Evolutionary conservation across 2,797 vertebrate species (phyloP).

Genomic region (Mico argentatus): DNA sequence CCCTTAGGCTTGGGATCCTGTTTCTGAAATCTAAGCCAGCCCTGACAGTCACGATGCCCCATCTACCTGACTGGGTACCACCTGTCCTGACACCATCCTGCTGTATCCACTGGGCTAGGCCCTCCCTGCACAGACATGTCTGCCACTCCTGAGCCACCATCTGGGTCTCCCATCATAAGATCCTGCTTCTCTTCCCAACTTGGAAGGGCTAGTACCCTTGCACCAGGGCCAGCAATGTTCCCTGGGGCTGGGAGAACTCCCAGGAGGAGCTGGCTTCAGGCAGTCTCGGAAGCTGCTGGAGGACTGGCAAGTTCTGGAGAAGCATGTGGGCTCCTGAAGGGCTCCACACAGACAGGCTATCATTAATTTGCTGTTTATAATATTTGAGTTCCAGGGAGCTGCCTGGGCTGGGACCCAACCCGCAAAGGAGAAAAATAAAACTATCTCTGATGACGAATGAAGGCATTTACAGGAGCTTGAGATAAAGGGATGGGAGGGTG

Average conservation of each 20-base stretch:
- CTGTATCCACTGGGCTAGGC: neutral
- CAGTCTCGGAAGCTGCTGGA: neutral
- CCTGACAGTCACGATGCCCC: neutral
- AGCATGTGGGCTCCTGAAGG: neutral
- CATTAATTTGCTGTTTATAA: constrained; percentile 22
- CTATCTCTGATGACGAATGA: neutral
- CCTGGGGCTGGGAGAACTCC: neutral
- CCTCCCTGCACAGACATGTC: neutral
- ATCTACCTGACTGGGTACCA: neutral
- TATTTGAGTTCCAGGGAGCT: constrained; percentile 29
- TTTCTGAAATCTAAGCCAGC: neutral
- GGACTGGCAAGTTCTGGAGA: neutral
- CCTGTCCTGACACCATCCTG: neutral
- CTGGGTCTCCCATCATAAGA: neutral
- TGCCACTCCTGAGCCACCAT: neutral
- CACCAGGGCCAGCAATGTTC: neutral
- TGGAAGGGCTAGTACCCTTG: neutral
- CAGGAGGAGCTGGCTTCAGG: neutral
- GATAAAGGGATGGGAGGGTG: neutral
- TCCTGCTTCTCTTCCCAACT: neutral
- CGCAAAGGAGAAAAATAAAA: constrained; percentile 34
- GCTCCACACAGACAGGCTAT: neutral
- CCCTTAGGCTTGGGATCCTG: neutral
- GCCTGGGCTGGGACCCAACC: constrained; percentile 44
- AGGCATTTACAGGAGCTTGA: neutral